Conservation (phyloP, 2,797 vertebrate species). For the Aplochiton taeniatus region DNA sequence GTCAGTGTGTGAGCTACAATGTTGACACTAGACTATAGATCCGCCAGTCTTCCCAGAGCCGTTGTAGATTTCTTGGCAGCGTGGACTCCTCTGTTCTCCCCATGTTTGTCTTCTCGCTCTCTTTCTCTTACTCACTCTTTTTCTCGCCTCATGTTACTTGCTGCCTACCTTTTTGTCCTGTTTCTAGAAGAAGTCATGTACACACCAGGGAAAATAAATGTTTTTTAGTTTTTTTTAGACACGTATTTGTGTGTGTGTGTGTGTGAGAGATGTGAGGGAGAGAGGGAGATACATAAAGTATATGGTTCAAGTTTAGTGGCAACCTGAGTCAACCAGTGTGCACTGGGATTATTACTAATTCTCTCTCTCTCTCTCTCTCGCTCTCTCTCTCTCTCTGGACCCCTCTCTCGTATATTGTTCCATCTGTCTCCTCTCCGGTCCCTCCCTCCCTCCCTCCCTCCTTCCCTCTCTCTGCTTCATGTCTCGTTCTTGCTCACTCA, state of each 20-base stretch:
- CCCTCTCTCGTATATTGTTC: background rate
- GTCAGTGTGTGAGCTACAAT: constrained; percentile 16
- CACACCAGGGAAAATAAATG: background rate
- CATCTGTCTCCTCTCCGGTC: constrained; percentile 14
- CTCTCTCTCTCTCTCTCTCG: constrained; percentile 18
- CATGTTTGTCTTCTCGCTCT: background rate
- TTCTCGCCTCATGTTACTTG: no score
- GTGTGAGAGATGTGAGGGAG: background rate
- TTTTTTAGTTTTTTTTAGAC: no score
- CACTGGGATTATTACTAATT: background rate
- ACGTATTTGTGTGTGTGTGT: no score
- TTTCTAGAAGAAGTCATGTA: background rate
- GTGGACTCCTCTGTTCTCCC: constrained; percentile 9
- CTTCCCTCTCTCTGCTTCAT: background rate
- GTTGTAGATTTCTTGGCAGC: constrained; percentile 32
- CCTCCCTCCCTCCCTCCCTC: background rate
- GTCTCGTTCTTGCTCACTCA: background rate
- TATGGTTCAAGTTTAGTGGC: constrained; percentile 3
- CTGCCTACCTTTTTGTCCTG: background rate
- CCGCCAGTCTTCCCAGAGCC: background rate
- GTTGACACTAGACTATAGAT: constrained; percentile 27
- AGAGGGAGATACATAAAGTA: background rate
- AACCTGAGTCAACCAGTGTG: background rate
- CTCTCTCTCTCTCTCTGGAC: constrained; percentile 12
- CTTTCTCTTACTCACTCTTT: background rate